phyloP scores from a whole-genome alignment of 2,113 vertebrate species.

The Istiophorus platypterus region DNA sequence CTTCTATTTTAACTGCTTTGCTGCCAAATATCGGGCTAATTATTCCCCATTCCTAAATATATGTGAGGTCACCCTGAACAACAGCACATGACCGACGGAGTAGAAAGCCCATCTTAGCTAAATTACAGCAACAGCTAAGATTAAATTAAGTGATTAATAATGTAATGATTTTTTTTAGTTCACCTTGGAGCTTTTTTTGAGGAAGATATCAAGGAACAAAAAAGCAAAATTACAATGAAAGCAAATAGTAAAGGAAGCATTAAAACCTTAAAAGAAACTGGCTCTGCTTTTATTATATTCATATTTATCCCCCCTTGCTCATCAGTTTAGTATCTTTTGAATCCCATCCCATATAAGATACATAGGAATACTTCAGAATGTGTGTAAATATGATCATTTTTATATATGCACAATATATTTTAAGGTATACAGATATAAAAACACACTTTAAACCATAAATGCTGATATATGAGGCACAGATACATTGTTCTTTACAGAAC shows the following conservation, averaged over 20 bases:
- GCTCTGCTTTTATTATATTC: neutral
- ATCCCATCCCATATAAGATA: neutral
- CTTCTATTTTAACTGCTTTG: slow-evolving; percentile 74
- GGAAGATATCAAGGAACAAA: neutral
- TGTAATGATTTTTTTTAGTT: too few species aligned
- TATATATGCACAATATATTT: neutral
- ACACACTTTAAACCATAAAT: neutral
- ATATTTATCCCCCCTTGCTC: neutral
- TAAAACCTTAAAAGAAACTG: neutral
- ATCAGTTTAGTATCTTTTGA: neutral
- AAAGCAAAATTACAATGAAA: neutral
- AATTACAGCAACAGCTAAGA: neutral
- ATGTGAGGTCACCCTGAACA: too few species aligned
- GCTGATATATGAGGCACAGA: neutral
- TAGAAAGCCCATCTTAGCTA: neutral
- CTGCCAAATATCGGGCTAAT: slow-evolving; percentile 52
- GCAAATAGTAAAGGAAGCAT: too few species aligned
- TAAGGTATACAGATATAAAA: neutral
- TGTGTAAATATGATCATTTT: neutral
- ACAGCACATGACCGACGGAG: neutral
- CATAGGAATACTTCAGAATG: neutral
- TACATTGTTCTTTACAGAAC: neutral
- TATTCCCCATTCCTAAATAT: neutral
- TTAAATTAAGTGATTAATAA: neutral
- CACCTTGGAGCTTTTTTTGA: too few species aligned